These are phyloP conservation scores for Sardina pilchardus DNA, from an alignment of 2,113 vertebrate species.

Conservation along the genomic window DNA sequence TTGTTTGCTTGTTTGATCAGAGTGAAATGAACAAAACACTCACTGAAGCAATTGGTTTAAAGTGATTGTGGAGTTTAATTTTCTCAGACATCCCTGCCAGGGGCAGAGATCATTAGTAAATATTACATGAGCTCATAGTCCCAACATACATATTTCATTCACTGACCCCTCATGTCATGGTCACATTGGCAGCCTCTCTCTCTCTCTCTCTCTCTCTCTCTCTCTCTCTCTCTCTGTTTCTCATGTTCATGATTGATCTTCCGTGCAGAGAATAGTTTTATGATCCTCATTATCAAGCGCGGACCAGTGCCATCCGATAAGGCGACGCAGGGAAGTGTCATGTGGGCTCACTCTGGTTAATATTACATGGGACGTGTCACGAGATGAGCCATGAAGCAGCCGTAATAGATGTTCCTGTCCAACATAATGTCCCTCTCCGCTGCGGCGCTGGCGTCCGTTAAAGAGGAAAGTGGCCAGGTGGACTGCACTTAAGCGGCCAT, in stretches of 20 bases:
- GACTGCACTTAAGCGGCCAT: not conserved
- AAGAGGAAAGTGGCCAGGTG: conserved; percentile 1
- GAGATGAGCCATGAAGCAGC: conserved; percentile 29
- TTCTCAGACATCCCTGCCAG: not conserved
- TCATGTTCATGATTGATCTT: not conserved
- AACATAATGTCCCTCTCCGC: conserved; percentile 26
- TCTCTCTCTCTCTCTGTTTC: not conserved
- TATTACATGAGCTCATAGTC: conserved; percentile 49
- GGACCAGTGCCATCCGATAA: not conserved
- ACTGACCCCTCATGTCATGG: conserved; percentile 22
- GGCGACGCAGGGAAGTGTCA: conserved; percentile 8
- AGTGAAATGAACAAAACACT: conserved; percentile 19
- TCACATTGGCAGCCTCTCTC: conserved; percentile 9
- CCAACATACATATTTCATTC: conserved; percentile 46
- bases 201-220: not conserved
- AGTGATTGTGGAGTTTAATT: conserved; percentile 11
- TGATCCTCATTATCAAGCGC: not conserved
- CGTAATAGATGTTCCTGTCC: conserved; percentile 41
- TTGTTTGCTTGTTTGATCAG: conserved; percentile 18
- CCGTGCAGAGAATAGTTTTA: conserved; percentile 22
- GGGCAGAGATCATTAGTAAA: conserved; percentile 41
- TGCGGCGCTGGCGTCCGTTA: conserved; percentile 27
- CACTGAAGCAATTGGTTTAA: conserved; percentile 8
- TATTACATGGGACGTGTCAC: conserved; percentile 40
- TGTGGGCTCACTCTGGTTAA: conserved; percentile 26